A percentile compares a stretch with the other conserved stretches of the same genome.
These are phyloP conservation scores for Sphaeridia pumilis DNA, from an alignment of 2,888 invertebrate genomes.

Conservation along the genomic window DNA sequence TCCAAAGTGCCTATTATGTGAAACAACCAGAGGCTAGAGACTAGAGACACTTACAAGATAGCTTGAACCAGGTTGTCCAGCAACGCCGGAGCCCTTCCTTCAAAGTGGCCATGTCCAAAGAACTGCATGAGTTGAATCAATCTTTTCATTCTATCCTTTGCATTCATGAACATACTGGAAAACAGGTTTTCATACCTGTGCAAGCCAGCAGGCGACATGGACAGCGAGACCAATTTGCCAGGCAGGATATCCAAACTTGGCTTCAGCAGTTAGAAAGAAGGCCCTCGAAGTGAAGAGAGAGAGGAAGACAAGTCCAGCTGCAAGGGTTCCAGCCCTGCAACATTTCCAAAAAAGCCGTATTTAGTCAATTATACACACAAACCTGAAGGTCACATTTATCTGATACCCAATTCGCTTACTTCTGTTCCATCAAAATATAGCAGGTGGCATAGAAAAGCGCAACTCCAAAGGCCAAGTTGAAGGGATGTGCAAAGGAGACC, in stretches of 20 bases:
- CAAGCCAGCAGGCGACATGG: conserved; percentile 27
- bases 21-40: background rate
- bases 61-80: conserved; percentile 31
- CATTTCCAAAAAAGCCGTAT: background rate
- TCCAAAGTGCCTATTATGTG: background rate
- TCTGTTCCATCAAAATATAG: conserved; percentile 27
- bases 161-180: background rate
- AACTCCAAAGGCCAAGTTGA: conserved; percentile 21
- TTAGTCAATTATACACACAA: background rate
- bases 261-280: conserved; percentile 21
- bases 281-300: conserved; percentile 20
- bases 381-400: background rate
- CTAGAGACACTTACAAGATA: conserved; percentile 21
- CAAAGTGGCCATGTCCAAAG: conserved; percentile 34
- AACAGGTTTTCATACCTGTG: conserved; percentile 17
- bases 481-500: conserved; percentile 14
- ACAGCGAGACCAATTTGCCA: conserved; percentile 22
- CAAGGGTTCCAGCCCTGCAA: conserved; percentile 27
- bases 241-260: conserved; percentile 15
- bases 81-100: conserved; percentile 32
- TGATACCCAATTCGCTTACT: conserved; percentile 8
- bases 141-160: conserved; percentile 1
- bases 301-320: conserved; percentile 20
- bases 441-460: conserved; percentile 26
- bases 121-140: conserved; percentile 17